Evolutionary conservation across 2,888 invertebrate species (phyloP), one percentile per base, ranked within the genome.

Genomic region (Rhaphigaster nebulosa): DNA sequence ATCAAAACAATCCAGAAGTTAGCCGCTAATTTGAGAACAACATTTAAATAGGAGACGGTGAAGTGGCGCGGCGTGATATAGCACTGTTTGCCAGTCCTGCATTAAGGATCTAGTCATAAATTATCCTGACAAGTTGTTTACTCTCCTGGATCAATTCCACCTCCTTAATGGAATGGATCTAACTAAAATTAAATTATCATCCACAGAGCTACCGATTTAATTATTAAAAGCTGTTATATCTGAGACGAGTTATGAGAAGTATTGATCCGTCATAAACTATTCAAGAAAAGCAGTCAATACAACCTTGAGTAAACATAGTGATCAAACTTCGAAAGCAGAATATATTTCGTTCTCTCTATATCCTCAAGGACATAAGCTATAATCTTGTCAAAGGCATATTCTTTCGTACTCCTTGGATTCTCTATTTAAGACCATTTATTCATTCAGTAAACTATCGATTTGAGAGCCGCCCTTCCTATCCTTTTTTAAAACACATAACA

Each of bases 51-150:
- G n/a, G 84, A 18, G 84, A 15, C 45, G 45, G 45, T 23, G 41
- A 45, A 84, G 84, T 50, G 4, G 45, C 18, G 1, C 12, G 26
- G 4, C 0, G 15, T 45, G 84, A 84, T 45, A n/a, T 45, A 84
- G 84, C 15, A 18, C n/a, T 84, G 84, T 84, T 84, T 84, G 45
- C 45, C 45, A n/a, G 6, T 6, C 23, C 23, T 50, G 41, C n/a
- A 84, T 41, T n/a, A 84, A 50, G 45, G 84, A 76, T 23, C 29
- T 20, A 38, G 45, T 50, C 84, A 84, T 84, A 84, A 84, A 84
- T 84, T 45, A 84, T n/a, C 26, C n/a, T 84, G 84, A 84, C 84
- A 84, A 50, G 84, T 84, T 84, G 84, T 84, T 84, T 84, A 84
- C 84, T n/a, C 41, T 45, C n/a, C 84, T 26, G 23, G 45, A 15